A percentile compares a stretch with the other conserved stretches of the same genome.
These are phyloP conservation scores for Botia kubotai DNA, from an alignment of 2,797 vertebrate genomes.

Conservation along the genomic window DNA sequence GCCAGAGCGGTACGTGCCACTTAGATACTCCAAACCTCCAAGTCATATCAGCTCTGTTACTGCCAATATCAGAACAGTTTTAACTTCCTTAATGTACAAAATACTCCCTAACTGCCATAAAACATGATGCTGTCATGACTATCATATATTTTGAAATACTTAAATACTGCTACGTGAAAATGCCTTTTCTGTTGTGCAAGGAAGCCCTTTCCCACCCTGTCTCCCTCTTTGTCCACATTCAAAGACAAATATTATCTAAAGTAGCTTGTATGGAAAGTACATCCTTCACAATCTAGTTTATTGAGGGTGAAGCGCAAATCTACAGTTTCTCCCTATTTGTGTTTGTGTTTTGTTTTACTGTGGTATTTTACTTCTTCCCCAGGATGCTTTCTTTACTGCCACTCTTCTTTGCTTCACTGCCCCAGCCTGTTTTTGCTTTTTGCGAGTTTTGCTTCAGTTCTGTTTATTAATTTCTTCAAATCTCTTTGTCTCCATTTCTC, in stretches of 20 bases:
- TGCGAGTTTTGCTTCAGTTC: constrained; percentile 59
- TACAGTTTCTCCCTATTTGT: constrained; percentile 11
- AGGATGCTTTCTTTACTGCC: constrained; percentile 19
- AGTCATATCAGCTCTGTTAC: constrained; percentile 78
- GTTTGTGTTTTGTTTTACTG: constrained; percentile 16
- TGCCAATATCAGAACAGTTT: constrained; percentile 63
- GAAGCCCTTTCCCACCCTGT: constrained; percentile 64
- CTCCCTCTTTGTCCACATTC: constrained; percentile 47
- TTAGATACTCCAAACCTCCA: constrained; percentile 87
- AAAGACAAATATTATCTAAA: constrained; percentile 19
- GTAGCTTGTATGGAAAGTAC: constrained; percentile 8
- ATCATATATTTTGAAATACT: constrained; percentile 81
- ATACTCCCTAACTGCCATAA: constrained; percentile 88
- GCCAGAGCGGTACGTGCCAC: constrained; percentile 99
- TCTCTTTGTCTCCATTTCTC: constrained; percentile 32
- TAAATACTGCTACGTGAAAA: constrained; percentile 47
- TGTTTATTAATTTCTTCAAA: constrained; percentile 62
- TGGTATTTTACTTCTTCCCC: constrained; percentile 41
- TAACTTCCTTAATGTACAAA: constrained; percentile 71
- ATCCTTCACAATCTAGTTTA: constrained; percentile 14
- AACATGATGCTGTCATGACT: constrained; percentile 74
- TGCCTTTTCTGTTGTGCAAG: constrained; percentile 85
- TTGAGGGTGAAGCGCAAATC: constrained; percentile 43
- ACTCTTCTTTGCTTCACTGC: constrained; percentile 47
- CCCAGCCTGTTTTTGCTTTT: constrained; percentile 72